Percentiles rank a stretch among this genome's conserved stretches.
These are phyloP conservation scores for Zophobas morio DNA, from an alignment of 1,140 invertebrate genomes.

Conservation along the genomic window DNA sequence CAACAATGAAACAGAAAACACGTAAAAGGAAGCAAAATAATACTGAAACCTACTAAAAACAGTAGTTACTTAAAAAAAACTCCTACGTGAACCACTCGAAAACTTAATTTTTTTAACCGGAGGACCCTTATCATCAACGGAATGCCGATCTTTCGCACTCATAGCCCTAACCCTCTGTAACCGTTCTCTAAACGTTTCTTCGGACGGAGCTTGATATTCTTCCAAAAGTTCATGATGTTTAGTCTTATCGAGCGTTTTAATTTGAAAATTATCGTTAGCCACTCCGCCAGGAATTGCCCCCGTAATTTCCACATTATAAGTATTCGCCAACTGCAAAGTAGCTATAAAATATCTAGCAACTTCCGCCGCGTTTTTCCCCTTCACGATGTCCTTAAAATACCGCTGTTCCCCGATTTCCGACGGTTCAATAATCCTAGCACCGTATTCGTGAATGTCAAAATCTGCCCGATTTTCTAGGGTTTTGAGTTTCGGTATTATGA, in stretches of 20 bases:
- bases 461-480: constrained; percentile 55
- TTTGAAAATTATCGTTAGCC: constrained; percentile 61
- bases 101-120: neutral
- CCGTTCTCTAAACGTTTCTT: constrained; percentile 55
- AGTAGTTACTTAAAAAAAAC: neutral
- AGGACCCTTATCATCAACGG: constrained; percentile 5
- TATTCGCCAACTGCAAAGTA: constrained; percentile 63
- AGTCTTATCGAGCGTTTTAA: constrained; percentile 61
- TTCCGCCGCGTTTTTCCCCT: constrained; percentile 59
- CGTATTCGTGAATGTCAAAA: constrained; percentile 65
- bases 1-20: no score
- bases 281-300: constrained; percentile 56
- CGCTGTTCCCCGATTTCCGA: constrained; percentile 52
- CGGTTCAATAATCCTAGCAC: constrained; percentile 60
- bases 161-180: constrained; percentile 54
- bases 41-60: no score
- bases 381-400: constrained; percentile 55
- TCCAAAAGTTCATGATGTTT: constrained; percentile 63
- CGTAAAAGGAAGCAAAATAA: no score
- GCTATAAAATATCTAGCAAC: constrained; percentile 61
- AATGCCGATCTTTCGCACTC: constrained; percentile 32
- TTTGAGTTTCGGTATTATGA: constrained; percentile 60
- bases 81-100: neutral
- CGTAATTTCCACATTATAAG: constrained; percentile 61
- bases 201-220: constrained; percentile 63